Evolutionary conservation across 2,797 vertebrate species (phyloP).

Genomic region (Anguilla anguilla): DNA sequence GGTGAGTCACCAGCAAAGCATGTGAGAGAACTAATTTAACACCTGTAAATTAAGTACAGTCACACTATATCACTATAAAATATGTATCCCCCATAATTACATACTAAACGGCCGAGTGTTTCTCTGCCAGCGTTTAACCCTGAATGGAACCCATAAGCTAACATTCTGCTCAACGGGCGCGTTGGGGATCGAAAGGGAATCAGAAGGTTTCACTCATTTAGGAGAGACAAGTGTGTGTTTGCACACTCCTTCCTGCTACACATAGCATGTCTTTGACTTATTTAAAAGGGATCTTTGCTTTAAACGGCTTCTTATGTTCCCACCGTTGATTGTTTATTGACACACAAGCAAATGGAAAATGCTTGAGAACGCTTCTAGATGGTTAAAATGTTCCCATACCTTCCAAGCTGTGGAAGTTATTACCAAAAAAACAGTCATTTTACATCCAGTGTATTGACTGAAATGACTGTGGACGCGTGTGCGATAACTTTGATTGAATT

Average conservation of each 20-base stretch:
- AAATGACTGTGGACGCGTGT: slow-evolving; percentile 21
- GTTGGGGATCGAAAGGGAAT: slow-evolving; percentile 47
- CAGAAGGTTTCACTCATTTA: slow-evolving; percentile 41
- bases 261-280: slow-evolving; percentile 5
- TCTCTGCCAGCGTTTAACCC: slow-evolving; percentile 30
- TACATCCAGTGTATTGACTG: slow-evolving; percentile 7
- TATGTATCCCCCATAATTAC: slow-evolving; percentile 28
- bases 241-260: background rate
- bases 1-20: slow-evolving; percentile 29
- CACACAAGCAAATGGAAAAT: no score
- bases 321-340: no score
- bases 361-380: no score
- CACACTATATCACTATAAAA: slow-evolving; percentile 23
- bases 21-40: slow-evolving; percentile 19
- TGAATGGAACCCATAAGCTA: slow-evolving; percentile 48
- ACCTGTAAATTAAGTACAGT: slow-evolving; percentile 26
- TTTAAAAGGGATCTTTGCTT: background rate
- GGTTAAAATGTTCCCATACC: background rate
- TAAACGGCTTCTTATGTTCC: background rate
- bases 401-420: background rate
- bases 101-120: slow-evolving; percentile 32
- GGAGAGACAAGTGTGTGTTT: slow-evolving; percentile 40
- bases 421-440: background rate
- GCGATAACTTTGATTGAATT: slow-evolving; percentile 31
- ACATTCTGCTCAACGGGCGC: slow-evolving; percentile 42